Percentiles rank a stretch among this genome's conserved stretches.
These are phyloP conservation scores for Rachycentron canadum DNA, from an alignment of 2,797 vertebrate genomes.

Conservation along the genomic window DNA sequence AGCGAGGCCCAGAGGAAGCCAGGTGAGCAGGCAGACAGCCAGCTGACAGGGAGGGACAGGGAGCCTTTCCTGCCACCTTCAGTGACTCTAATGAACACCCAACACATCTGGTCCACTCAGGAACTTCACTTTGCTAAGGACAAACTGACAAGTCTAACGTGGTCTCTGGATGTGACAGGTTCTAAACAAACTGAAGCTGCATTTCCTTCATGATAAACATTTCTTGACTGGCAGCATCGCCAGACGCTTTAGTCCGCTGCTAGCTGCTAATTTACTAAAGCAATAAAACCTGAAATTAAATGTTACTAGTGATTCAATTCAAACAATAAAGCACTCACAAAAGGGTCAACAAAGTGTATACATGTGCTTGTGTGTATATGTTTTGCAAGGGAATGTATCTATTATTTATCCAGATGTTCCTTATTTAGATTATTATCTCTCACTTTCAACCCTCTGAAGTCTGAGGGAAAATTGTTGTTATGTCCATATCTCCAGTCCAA, in stretches of 20 bases:
- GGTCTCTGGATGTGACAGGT: not conserved
- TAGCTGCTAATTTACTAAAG: constrained; percentile 3
- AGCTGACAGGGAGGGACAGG: constrained; percentile 65
- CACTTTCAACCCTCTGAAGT: constrained; percentile 47
- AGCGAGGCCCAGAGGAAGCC: constrained; percentile 38
- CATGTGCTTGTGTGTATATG: not conserved
- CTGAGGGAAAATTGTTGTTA: constrained; percentile 18
- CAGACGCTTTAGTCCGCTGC: not conserved
- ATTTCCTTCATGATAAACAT: not conserved
- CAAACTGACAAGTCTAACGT: not conserved
- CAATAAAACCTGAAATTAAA: not conserved
- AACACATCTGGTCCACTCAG: constrained; percentile 65
- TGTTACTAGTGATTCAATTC: not conserved
- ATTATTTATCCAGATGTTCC: constrained; percentile 65
- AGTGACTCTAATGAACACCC: constrained; percentile 66
- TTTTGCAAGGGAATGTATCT: constrained; percentile 41
- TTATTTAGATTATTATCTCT: constrained; percentile 46
- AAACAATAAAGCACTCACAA: not conserved
- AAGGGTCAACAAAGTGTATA: constrained; percentile 21
- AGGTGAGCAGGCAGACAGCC: constrained; percentile 59
- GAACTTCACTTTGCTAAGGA: constrained; percentile 8
- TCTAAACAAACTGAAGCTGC: constrained; percentile 13
- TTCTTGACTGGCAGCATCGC: no score
- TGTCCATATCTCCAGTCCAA: constrained; percentile 48
- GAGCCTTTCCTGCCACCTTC: constrained; percentile 38